Evolutionary conservation across 1,140 invertebrate genomes (phyloP).

Genomic region (Drosophila takahashii): DNA sequence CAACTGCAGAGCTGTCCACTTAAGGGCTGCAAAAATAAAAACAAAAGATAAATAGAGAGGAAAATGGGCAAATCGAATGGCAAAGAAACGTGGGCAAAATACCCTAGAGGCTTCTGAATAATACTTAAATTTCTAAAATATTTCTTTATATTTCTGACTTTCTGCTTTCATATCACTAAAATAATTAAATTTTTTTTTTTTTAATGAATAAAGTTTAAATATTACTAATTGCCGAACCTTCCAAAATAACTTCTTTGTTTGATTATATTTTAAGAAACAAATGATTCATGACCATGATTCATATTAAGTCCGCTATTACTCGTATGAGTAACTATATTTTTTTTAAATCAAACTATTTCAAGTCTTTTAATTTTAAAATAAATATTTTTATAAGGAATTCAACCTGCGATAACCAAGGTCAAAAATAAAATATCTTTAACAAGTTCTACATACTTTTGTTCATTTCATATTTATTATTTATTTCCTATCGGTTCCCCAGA

Average conservation of each 20-base stretch:
- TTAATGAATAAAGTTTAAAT: no score
- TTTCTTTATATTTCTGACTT: no score
- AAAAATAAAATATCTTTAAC: not conserved
- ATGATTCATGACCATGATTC: no score
- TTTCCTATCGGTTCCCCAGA: constrained; percentile 11
- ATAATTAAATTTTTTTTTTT: no score
- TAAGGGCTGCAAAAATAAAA: constrained; percentile 48
- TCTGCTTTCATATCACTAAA: no score
- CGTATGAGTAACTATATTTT: not conserved
- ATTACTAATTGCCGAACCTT: no score
- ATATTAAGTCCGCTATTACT: not conserved
- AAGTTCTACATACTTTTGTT: not conserved
- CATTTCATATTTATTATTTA: not conserved
- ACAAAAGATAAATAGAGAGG: constrained; percentile 30
- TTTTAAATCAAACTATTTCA: not conserved
- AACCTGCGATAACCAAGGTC: not conserved
- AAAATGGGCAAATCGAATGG: constrained; percentile 8
- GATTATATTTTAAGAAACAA: not conserved
- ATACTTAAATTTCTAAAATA: no score
- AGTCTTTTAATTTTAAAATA: not conserved
- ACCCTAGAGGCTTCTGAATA: constrained; percentile 9
- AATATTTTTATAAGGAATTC: not conserved
- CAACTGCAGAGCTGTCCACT: constrained; percentile 54
- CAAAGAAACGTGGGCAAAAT: not conserved
- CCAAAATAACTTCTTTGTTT: not conserved